Conservation (phyloP, 2,888 invertebrate genomes). For the Leptinotarsa peninsularis region DNA sequence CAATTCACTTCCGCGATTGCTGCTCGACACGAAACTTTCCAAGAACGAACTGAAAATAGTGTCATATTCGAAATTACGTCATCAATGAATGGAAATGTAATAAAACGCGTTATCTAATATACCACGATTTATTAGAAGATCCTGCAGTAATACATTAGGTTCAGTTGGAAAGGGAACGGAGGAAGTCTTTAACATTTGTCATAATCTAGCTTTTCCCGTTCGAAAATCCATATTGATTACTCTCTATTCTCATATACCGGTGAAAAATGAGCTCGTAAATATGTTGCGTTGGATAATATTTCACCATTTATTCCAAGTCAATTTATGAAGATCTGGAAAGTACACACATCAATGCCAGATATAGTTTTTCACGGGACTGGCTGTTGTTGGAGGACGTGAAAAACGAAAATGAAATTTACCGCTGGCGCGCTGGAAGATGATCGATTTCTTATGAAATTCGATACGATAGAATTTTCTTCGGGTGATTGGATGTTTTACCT, state of each 20-base stretch:
- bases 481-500: no score
- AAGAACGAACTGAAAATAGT: background rate
- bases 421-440: background rate
- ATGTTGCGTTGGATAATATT: conserved; percentile 43
- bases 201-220: conserved; percentile 44
- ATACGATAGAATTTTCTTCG: background rate
- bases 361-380: conserved; percentile 29
- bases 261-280: conserved; percentile 46
- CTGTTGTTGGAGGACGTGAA: conserved; percentile 1
- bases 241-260: conserved; percentile 40
- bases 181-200: conserved; percentile 45
- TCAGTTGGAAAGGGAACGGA: conserved; percentile 38
- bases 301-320: conserved; percentile 42
- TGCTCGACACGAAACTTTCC: conserved; percentile 10
- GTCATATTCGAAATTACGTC: conserved; percentile 12
- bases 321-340: conserved; percentile 40
- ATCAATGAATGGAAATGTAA: conserved; percentile 27
- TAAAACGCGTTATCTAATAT: conserved; percentile 31
- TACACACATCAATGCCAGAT: conserved; percentile 42
- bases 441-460: background rate
- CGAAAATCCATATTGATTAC: conserved; percentile 47
- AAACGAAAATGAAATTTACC: conserved; percentile 1
- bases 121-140: conserved; percentile 39
- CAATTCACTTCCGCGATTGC: conserved; percentile 6
- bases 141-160: conserved; percentile 38